Evolutionary conservation across 2,113 vertebrate species (phyloP).

Genomic region (Myrmophylax atrothorax): DNA sequence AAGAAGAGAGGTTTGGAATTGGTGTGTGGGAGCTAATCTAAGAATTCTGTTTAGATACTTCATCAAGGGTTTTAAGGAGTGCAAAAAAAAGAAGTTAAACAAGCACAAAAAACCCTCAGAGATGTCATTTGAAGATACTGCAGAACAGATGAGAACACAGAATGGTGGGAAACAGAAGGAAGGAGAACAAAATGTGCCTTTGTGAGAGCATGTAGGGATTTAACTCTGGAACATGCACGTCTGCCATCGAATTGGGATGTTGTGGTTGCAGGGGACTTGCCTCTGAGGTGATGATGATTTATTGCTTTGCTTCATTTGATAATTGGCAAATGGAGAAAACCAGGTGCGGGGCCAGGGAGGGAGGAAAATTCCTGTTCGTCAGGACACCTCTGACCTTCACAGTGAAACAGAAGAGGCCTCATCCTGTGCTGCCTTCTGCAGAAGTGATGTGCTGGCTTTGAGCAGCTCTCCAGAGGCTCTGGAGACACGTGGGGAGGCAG

Average conservation of each 20-base stretch:
- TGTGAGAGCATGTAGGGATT: neutral
- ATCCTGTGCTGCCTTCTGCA: slow-evolving; percentile 30
- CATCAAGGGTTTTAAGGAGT: neutral
- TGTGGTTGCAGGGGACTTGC: neutral
- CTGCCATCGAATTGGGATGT: neutral
- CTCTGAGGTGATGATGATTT: slow-evolving; percentile 25
- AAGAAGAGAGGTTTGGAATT: neutral
- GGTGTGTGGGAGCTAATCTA: neutral
- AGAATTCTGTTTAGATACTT: neutral
- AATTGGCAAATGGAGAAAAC: slow-evolving; percentile 25
- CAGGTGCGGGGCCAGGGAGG: neutral
- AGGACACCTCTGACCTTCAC: slow-evolving; percentile 5
- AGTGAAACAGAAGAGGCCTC: neutral
- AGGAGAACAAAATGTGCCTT: neutral
- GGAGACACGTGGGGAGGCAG: neutral
- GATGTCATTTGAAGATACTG: neutral
- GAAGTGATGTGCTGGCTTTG: neutral
- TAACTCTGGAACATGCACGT: neutral
- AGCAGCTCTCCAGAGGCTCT: neutral
- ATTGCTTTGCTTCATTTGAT: slow-evolving; percentile 6
- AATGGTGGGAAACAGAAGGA: neutral
- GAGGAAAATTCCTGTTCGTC: neutral
- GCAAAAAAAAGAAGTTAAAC: neutral
- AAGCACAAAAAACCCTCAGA: neutral
- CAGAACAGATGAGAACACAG: neutral